Evolutionary conservation across 2,797 vertebrate genomes (phyloP).

Genomic region (Taeniopygia guttata): DNA sequence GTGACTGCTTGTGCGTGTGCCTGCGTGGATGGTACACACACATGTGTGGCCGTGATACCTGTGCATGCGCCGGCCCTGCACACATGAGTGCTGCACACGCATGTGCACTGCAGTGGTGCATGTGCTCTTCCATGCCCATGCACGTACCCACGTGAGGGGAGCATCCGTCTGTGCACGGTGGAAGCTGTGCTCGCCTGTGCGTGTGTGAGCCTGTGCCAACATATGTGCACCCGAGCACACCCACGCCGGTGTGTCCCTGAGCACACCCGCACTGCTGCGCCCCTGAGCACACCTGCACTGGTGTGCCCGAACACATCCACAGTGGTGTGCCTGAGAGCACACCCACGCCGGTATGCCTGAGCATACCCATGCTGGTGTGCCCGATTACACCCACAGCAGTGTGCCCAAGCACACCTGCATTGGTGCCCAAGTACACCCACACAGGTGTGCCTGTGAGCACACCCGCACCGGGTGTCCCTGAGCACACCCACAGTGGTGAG

Average conservation of each 20-base stretch:
- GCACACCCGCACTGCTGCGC: no score
- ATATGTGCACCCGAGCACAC: background rate
- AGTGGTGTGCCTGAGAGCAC: background rate
- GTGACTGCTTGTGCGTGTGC: background rate
- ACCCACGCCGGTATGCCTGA: background rate
- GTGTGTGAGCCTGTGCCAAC: background rate
- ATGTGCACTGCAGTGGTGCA: background rate
- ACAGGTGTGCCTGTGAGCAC: no score
- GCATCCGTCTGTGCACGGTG: background rate
- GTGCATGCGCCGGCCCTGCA: background rate
- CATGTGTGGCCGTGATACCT: no score
- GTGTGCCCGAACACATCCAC: no score
- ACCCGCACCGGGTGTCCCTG: no score
- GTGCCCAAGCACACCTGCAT: no score
- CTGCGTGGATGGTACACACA: no score
- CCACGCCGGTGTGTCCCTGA: no score
- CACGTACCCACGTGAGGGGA: background rate
- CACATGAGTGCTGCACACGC: background rate
- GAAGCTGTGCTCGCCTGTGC: background rate
- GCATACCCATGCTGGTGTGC: background rate
- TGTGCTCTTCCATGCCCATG: background rate
- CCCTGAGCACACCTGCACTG: no score
- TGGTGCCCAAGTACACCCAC: no score
- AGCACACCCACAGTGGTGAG: no score
- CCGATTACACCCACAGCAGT: no score